These are phyloP conservation scores for Brachyrhaphis roseni DNA, from an alignment of 2,797 vertebrate species.

Conservation along the genomic window DNA sequence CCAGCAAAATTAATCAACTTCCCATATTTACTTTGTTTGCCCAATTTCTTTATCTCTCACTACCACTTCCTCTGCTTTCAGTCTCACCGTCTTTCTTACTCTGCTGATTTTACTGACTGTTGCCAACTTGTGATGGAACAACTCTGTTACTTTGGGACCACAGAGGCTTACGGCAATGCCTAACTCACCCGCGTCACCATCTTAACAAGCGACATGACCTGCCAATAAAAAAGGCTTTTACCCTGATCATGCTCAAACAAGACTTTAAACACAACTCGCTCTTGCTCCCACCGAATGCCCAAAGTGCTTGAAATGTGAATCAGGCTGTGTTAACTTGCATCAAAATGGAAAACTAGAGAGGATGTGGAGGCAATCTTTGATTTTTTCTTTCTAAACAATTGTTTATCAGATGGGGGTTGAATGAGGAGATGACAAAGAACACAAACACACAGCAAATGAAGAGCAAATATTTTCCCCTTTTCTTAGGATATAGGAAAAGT, in stretches of 20 bases:
- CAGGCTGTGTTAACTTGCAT: constrained; percentile 67
- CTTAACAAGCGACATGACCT: constrained; percentile 79
- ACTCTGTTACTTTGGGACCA: constrained; percentile 49
- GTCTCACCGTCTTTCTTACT: neutral
- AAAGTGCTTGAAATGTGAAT: constrained; percentile 77
- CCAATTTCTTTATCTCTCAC: constrained; percentile 62
- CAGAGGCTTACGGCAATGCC: constrained; percentile 57
- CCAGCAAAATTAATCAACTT: constrained; percentile 61
- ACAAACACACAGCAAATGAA: constrained; percentile 21
- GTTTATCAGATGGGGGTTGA: constrained; percentile 28
- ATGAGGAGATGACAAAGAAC: constrained; percentile 20
- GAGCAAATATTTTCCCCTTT: constrained; percentile 25
- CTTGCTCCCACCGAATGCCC: constrained; percentile 54
- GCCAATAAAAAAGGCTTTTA: constrained; percentile 86
- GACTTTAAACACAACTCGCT: constrained; percentile 71
- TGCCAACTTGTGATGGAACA: constrained; percentile 64
- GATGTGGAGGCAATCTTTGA: constrained; percentile 45
- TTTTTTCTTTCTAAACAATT: constrained; percentile 42
- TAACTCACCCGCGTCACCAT: constrained; percentile 58
- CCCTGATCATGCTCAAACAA: constrained; percentile 79
- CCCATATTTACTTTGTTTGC: constrained; percentile 69
- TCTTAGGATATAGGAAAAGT: constrained; percentile 3
- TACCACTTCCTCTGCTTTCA: constrained; percentile 50
- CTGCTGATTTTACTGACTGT: constrained; percentile 69
- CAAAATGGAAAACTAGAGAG: constrained; percentile 62